Conservation (phyloP, 30 jellyfish, hydroid and myxozoan genomes). For the Aurelia aurita complex sp. Pacific region DNA sequence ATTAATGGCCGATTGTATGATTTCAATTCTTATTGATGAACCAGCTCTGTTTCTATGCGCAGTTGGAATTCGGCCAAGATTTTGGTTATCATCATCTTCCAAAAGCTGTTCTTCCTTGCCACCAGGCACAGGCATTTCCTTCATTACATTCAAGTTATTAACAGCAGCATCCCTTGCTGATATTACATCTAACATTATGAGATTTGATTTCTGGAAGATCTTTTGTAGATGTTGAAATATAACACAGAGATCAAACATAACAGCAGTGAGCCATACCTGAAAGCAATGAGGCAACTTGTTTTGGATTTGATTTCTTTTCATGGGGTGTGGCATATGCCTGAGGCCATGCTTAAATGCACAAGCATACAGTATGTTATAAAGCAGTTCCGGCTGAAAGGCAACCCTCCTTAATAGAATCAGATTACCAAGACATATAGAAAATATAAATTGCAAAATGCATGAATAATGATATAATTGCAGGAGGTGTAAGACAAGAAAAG, state of each 20-base stretch:
- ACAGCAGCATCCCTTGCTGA: slow-evolving; percentile 46
- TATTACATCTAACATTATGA: slow-evolving; percentile 20
- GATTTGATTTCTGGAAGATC: slow-evolving; percentile 25
- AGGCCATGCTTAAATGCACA: too few species aligned
- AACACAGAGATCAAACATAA: neutral
- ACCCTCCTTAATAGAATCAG: too few species aligned
- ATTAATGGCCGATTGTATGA: slow-evolving; percentile 36
- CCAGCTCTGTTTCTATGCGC: slow-evolving; percentile 17
- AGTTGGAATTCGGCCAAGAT: slow-evolving; percentile 19
- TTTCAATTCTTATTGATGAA: slow-evolving; percentile 11
- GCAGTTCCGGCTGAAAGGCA: too few species aligned
- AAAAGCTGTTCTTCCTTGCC: slow-evolving; percentile 32
- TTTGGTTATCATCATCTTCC: neutral
- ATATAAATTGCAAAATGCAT: too few species aligned
- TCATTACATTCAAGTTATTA: slow-evolving; percentile 27
- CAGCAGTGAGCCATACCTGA: neutral
- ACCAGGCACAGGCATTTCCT: slow-evolving; percentile 43
- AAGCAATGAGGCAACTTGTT: too few species aligned
- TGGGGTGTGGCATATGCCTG: too few species aligned
- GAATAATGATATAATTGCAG: too few species aligned
- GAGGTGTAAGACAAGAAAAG: too few species aligned
- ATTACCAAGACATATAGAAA: too few species aligned
- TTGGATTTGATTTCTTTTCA: too few species aligned
- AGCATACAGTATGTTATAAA: too few species aligned
- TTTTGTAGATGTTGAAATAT: slow-evolving; percentile 19